Base-by-base conservation (phyloP, 1,140 invertebrate genomes). In the Drosophila subpulchrella region DNA sequence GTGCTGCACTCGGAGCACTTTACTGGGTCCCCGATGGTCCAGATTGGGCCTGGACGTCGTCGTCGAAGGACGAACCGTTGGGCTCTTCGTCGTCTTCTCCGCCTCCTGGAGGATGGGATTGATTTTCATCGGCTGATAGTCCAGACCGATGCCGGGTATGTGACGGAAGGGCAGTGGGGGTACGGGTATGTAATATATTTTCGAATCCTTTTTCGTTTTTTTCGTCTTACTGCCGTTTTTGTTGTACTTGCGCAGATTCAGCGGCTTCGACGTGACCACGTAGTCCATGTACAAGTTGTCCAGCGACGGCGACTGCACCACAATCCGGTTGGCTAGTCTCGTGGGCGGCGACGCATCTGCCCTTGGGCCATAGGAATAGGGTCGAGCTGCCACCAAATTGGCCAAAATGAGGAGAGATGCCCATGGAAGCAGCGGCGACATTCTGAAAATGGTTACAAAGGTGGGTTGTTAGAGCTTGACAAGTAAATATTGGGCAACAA, bases 181-280 rank as follows among this genome's bases (percentile, higher is more conserved):
- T 62, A 92, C 90, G 48, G 91, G 90, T 56, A 92, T 92, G 46
- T 91, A 92, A 56, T 91, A 92, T 51, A 92, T 92, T 75, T 90
- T 91, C 17, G 91, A 92, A 58, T 92, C 91, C 65, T 92, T 92
- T 71, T 91, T 91, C 42, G 81, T 91, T 74, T 92, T 91, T 75
- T 92, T 92, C 46, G 77, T 75, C 67, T 92, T 92, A 51, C 57
- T 71, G 48, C 83, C 81, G 20, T 77, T 88, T 42, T 80, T 75
- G 72, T 90, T 83, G 68, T 91, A 86, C 60, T 90, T 92, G 4
- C 81, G 86, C 32, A 92, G 59, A 17, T 63, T 73, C 12, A 91
- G 58, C 7, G 91, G 91, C 65, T 84, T 91, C 15, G 91, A 91
- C 15, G 91, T 91, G 47, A 91, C 81, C 56, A 92, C 60, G 39